Evolutionary conservation across 2,888 invertebrate species (phyloP).

Genomic region (Calliscelio sp.): DNA sequence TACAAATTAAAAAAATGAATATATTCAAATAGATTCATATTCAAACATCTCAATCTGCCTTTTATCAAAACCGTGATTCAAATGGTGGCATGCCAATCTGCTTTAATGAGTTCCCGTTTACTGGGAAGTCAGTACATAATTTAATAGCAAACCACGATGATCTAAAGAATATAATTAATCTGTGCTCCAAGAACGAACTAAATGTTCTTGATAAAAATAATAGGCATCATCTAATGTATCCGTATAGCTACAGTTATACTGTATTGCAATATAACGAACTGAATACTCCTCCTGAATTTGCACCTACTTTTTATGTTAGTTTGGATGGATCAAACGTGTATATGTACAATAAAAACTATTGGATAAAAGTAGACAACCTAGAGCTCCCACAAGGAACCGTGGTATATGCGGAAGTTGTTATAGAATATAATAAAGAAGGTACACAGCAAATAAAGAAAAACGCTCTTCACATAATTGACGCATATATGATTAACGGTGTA

Average conservation of each 20-base stretch:
- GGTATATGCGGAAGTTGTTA: conserved; percentile 91
- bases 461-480: conserved; percentile 93
- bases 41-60: too few relatives aligned
- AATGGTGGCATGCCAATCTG: too few relatives aligned
- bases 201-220: conserved; percentile 80
- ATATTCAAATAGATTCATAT: too few relatives aligned
- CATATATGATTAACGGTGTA: conserved; percentile 90
- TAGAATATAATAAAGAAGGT: conserved; percentile 89
- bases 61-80: too few relatives aligned
- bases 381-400: conserved; percentile 90
- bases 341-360: conserved; percentile 86
- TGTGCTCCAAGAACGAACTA: too few relatives aligned
- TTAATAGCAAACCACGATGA: too few relatives aligned
- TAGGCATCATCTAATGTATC: conserved; percentile 76
- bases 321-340: conserved; percentile 87
- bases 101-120: too few relatives aligned
- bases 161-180: too few relatives aligned
- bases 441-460: conserved; percentile 87
- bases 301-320: conserved; percentile 83
- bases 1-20: too few relatives aligned
- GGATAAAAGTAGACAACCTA: conserved; percentile 85
- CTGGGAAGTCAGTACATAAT: too few relatives aligned
- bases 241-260: conserved; percentile 50
- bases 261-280: conserved; percentile 49
- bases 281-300: neutral